A percentile compares a stretch with the other conserved stretches of the same genome.
phyloP scores from a whole-genome alignment of 2,113 vertebrate genomes.

The Actinemys pallida region DNA sequence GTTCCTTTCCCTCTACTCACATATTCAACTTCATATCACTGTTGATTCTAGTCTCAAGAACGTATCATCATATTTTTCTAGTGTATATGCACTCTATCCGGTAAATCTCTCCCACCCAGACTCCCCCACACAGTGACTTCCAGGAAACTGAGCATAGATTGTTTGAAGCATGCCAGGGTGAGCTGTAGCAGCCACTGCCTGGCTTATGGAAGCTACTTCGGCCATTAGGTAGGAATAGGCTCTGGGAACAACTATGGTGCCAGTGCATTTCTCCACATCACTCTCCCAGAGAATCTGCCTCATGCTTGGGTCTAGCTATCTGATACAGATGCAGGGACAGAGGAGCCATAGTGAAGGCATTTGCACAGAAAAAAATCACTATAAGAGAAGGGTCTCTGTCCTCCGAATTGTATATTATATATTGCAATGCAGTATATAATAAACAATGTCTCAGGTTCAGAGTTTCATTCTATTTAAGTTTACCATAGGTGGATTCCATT shows the following conservation, averaged over 20 bases:
- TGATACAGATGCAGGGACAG: neutral
- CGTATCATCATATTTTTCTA: neutral
- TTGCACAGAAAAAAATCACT: neutral
- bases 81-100: neutral
- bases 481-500: neutral
- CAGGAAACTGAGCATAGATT: neutral
- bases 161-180: neutral
- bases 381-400: neutral
- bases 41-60: neutral
- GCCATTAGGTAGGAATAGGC: neutral
- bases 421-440: neutral
- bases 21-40: neutral
- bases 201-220: neutral
- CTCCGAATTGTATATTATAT: neutral
- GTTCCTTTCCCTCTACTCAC: neutral
- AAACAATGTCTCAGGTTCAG: neutral
- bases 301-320: neutral
- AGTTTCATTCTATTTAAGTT: neutral
- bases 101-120: neutral
- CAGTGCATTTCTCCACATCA: neutral
- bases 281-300: neutral
- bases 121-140: neutral
- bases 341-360: neutral
- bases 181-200: neutral
- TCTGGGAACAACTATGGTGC: neutral